Evolutionary conservation across 2,888 invertebrate species (phyloP).

Genomic region (Eilema griseolum): DNA sequence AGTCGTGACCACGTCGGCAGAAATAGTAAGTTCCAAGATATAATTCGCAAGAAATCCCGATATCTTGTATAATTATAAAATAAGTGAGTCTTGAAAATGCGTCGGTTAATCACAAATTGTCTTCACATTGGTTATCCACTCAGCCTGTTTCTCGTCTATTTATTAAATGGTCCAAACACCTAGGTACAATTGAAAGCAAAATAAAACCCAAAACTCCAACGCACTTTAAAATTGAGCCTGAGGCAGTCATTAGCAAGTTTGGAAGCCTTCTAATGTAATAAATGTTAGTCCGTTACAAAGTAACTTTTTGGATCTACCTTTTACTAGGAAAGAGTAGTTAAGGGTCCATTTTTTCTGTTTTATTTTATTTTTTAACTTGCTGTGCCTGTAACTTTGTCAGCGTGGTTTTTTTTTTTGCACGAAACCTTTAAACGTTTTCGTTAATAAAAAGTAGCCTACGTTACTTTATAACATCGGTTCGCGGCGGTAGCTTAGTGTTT

Average conservation of each 20-base stretch:
- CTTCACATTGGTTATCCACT: background rate
- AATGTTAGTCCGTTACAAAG: slow-evolving; percentile 47
- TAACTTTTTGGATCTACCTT: slow-evolving; percentile 30
- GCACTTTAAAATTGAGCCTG: slow-evolving; percentile 22
- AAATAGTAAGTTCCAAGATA: too few relatives aligned
- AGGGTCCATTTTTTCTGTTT: background rate
- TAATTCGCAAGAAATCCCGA: too few relatives aligned
- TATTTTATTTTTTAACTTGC: background rate
- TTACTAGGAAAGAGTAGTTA: background rate
- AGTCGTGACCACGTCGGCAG: too few relatives aligned
- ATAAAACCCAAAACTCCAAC: slow-evolving; percentile 31
- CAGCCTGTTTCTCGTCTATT: background rate
- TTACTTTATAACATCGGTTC: too few relatives aligned
- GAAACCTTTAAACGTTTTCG: too few relatives aligned
- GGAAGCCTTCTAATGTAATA: slow-evolving; percentile 42
- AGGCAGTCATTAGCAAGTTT: slow-evolving; percentile 47
- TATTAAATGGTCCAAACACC: slow-evolving; percentile 6
- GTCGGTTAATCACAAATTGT: background rate
- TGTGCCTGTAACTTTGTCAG: background rate
- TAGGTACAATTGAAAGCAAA: slow-evolving; percentile 36
- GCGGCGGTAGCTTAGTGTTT: too few relatives aligned
- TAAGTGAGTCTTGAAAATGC: too few relatives aligned
- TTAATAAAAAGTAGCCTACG: too few relatives aligned
- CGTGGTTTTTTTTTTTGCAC: too few relatives aligned
- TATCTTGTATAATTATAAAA: too few relatives aligned